Conservation (phyloP, 1,140 invertebrate species). For the Homarus americanus region DNA sequence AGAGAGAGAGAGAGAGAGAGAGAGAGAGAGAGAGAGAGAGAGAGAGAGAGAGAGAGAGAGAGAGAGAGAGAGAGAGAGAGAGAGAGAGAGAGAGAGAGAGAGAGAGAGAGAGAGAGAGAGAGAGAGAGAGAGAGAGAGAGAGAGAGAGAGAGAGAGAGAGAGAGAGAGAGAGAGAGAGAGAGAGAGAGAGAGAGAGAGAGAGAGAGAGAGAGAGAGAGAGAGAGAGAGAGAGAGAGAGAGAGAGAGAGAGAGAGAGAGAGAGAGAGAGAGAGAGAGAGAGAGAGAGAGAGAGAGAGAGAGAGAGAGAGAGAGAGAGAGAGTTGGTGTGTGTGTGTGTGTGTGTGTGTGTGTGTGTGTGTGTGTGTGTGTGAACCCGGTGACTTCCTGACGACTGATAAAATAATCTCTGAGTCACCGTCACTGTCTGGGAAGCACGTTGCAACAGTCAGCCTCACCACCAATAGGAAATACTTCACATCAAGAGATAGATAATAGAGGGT, state of each 20-base stretch:
- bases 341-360: not conserved
- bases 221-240: not conserved
- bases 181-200: not conserved
- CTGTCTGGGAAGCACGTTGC: not conserved
- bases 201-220: not conserved
- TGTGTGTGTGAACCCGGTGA: not conserved
- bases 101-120: not conserved
- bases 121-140: not conserved
- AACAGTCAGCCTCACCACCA: not conserved
- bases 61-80: not conserved
- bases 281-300: not conserved
- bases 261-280: not conserved
- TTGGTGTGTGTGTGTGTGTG: no score
- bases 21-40: not conserved
- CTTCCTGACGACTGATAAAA: not conserved
- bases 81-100: not conserved
- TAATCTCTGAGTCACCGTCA: not conserved
- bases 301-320: conserved; percentile 7
- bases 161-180: not conserved
- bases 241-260: not conserved
- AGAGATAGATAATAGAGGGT: not conserved
- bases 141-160: conserved; percentile 16
- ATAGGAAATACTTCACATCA: not conserved
- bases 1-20: not conserved
- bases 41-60: not conserved